Conservation (phyloP, 2,888 invertebrate species). For the Agrotis puta region DNA sequence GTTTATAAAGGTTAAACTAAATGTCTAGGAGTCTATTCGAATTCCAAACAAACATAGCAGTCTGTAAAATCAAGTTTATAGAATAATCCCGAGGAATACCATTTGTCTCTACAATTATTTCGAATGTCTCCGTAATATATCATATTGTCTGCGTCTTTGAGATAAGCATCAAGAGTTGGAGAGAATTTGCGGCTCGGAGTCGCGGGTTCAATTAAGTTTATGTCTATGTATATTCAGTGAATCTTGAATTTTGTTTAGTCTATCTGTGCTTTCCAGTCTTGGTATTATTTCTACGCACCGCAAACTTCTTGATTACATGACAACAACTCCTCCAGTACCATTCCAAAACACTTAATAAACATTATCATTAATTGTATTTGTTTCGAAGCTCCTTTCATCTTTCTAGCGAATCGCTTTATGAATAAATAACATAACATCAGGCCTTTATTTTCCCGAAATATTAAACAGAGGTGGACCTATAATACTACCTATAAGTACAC, state of each 20-base stretch:
- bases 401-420: neutral
- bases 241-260: constrained; percentile 39
- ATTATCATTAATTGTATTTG: neutral
- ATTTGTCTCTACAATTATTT: constrained; percentile 49
- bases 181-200: constrained; percentile 35
- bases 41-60: neutral
- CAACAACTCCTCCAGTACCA: too few relatives aligned
- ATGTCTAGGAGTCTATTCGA: neutral
- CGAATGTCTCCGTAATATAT: constrained; percentile 39
- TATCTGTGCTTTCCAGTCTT: neutral
- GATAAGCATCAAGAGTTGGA: constrained; percentile 53
- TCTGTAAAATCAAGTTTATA: constrained; percentile 4
- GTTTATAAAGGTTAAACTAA: too few relatives aligned
- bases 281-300: neutral
- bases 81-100: constrained; percentile 26
- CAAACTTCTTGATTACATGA: neutral
- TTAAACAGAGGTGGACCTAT: too few relatives aligned
- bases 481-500: too few relatives aligned
- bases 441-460: too few relatives aligned
- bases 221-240: constrained; percentile 4
- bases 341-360: neutral
- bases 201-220: constrained; percentile 48
- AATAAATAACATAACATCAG: neutral
- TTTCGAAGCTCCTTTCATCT: neutral
- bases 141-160: constrained; percentile 24